Base-by-base conservation (phyloP, 2,888 invertebrate species). In the Leptodirus hochenwartii region DNA sequence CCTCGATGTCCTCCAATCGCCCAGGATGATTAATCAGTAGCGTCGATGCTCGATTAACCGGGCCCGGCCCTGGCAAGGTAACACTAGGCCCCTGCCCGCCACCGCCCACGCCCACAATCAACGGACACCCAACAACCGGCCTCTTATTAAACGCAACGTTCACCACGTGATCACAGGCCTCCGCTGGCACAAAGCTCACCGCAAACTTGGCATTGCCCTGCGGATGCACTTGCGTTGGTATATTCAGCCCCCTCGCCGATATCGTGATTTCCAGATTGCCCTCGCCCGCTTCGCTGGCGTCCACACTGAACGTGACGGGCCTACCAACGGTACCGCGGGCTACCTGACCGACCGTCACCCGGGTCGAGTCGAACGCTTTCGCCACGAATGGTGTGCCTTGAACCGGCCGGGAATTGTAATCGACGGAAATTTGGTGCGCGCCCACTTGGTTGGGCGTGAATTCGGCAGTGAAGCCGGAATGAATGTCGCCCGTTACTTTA, bases 121-220 rank as follows among this genome's bases (percentile, higher is more conserved):
- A 77, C n/a, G 91, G 91, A 51, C 90, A 90, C 35, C 88, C 90
- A 30, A 76, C 72, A 13, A 81, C 74, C 27, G 76, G 66, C 53
- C 81, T 73, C 58, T 91, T 90, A 59, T 96, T 98, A 58, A 98
- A 98, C 34, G 90, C 88, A 37, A 98, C 93, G 61, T 90, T 90
- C 43, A 96, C 87, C 35, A 84, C 73, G 59, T 96, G 95, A 52
- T 88, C 82, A 50, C 87, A 87, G 17, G 87, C 75, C 54, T 90
- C 87, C 16, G 87, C 80, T 29, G 96, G 95, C 38, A 90, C 78
- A 56, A 96, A 98, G 44, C 91, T 90, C 34, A 96, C 96, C 38
- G 88, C 80, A 59, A 96, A 98, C 48, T 84, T 69, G 25, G 72
- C 79, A 52, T 77, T 77, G 47, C 88, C 90, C 25, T 42, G 41